Base-by-base conservation (phyloP, 2,113 vertebrate species). In the Larimichthys crocea region DNA sequence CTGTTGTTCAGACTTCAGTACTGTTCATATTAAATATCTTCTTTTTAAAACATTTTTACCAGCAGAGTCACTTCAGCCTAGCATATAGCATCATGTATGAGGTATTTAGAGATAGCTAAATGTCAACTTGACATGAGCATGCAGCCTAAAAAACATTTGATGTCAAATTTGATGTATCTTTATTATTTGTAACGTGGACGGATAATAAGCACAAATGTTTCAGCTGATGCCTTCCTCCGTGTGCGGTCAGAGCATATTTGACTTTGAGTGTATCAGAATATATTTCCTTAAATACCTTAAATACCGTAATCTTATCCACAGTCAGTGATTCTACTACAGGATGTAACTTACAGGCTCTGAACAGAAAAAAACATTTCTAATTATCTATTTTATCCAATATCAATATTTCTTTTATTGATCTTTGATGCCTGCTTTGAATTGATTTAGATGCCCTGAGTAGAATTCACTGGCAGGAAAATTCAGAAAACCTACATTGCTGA, bases 381-480 rank as follows among this genome's bases (percentile, higher is more conserved):
- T 69, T 17, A 67, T 67, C 44, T 4, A 46, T 50, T 71, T 40
- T 12, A 49, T 66, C 46, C 52, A 79, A 68, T 9, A n/a, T 40
- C 35, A 40, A 7, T 40, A 7, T 40, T 40, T 55, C 17, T 29
- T 66, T 40, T 61, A 61, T 56, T 68, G 74, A 73, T 73, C 52
- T 66, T 65, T 76, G 44, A 19, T 46, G 19, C 26, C 29, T 70
- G 52, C 14, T 76, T 52, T 64, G 57, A 69, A 31, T 57, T 57
- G 3, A 40, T 35, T 53, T 17, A 66, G 31, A 52, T 20, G 10
- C 26, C 53, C 59, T 64, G 16, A 42, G 29, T 42, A 10, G 64
- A 82, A 63, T 42, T 20, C 14, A 26, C 50, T 81, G 14, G 4
- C 3, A 35, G 29, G 19, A 79, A 53, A 65, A 57, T 63, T 31